Evolutionary conservation across 2,888 invertebrate genomes (phyloP).

Genomic region (Macrosiphum euphorbiae): DNA sequence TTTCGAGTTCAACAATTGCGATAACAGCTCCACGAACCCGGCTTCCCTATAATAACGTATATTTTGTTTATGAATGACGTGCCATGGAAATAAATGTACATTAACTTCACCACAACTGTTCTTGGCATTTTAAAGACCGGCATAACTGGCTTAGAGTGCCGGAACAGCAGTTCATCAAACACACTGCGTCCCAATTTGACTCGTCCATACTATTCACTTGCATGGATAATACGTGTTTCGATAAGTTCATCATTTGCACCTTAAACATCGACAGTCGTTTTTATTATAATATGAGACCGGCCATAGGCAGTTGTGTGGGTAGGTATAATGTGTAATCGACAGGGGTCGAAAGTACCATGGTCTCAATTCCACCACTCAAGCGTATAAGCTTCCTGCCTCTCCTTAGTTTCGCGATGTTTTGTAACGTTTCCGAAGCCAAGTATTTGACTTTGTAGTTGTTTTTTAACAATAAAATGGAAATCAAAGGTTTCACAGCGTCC

Average conservation of each 20-base stretch:
- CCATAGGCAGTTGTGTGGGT: background rate
- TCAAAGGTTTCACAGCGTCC: constrained; percentile 12
- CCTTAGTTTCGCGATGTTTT: background rate
- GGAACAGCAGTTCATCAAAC: background rate
- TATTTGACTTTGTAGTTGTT: background rate
- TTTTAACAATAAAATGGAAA: background rate
- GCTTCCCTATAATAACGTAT: background rate
- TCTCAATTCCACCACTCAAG: background rate
- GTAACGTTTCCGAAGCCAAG: background rate
- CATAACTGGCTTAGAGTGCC: background rate
- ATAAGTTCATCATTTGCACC: background rate
- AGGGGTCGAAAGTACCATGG: background rate
- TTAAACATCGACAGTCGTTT: background rate
- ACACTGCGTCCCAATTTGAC: background rate
- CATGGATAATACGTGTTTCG: background rate
- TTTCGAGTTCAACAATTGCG: background rate
- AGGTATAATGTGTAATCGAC: background rate
- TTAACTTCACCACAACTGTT: constrained; percentile 28
- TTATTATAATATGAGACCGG: background rate
- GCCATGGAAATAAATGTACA: background rate
- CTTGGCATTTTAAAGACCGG: constrained; percentile 39
- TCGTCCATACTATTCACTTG: background rate
- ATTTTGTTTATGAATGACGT: background rate
- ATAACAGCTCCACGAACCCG: constrained; percentile 11
- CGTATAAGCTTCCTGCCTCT: constrained; percentile 54